A percentile compares a stretch with the other conserved stretches of the same genome.
Conservation (phyloP, 30 jellyfish, hydroid and myxozoan genomes). For the Aurelia aurita region DNA sequence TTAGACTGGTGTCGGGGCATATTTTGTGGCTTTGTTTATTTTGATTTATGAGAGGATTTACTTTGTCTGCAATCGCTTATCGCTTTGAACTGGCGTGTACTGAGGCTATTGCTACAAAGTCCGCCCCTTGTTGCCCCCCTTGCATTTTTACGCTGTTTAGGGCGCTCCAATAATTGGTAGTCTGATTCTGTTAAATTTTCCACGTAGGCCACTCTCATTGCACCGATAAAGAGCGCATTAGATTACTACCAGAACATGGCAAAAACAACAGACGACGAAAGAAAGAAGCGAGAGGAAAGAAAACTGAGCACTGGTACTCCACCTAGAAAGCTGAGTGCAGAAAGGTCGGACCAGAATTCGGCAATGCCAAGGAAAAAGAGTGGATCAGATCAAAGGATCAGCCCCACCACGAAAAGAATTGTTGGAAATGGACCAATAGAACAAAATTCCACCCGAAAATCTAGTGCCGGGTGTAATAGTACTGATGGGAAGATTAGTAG, state of each 20-base stretch:
- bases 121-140: no score
- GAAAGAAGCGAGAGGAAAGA: slow-evolving; percentile 79
- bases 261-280: slow-evolving; percentile 86
- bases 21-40: no score
- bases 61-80: no score
- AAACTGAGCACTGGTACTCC: slow-evolving; percentile 32
- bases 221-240: slow-evolving; percentile 87
- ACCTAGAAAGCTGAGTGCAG: slow-evolving; percentile 62
- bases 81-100: no score
- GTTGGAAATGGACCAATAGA: slow-evolving; percentile 59
- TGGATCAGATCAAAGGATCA: slow-evolving; percentile 40
- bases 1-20: no score
- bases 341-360: slow-evolving; percentile 17
- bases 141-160: no score
- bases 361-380: slow-evolving; percentile 15
- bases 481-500: slow-evolving; percentile 73
- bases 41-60: no score
- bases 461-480: slow-evolving; percentile 65
- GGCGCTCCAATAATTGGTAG: no score
- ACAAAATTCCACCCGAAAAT: slow-evolving; percentile 38
- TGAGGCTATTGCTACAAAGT: no score
- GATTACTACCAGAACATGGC: slow-evolving; percentile 94
- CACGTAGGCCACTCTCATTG: slow-evolving; percentile 65
- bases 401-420: slow-evolving; percentile 29
- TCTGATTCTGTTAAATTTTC: background rate